These are phyloP conservation scores for Conus betulinus DNA, from an alignment of 1,140 invertebrate genomes.

Conservation along the genomic window DNA sequence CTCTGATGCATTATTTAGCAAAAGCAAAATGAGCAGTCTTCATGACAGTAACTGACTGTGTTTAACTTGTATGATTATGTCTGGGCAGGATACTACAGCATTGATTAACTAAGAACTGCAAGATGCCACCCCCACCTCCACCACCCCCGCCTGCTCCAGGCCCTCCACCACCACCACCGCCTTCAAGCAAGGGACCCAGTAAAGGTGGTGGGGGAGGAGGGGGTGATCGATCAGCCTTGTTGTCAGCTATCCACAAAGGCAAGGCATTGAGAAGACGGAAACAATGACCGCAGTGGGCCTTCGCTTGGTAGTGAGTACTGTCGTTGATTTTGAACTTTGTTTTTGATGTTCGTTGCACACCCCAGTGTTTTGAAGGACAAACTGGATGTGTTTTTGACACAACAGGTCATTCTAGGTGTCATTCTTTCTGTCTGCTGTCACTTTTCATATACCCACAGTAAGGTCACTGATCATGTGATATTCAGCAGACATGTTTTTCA, in stretches of 20 bases:
- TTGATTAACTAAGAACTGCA: neutral
- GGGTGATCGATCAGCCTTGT: conserved; percentile 80
- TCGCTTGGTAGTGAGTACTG: conserved; percentile 79
- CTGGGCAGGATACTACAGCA: neutral
- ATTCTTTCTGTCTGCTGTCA: too few species aligned
- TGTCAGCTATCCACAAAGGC: conserved; percentile 89
- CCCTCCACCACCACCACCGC: conserved; percentile 18
- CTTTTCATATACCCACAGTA: too few species aligned
- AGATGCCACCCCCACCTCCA: conserved; percentile 43
- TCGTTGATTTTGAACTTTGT: too few species aligned
- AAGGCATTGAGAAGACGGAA: conserved; percentile 86
- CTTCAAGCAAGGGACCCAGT: neutral
- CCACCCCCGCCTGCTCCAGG: conserved; percentile 40
- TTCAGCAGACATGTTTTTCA: too few species aligned
- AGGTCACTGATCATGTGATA: too few species aligned
- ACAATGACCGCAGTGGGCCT: conserved; percentile 92
- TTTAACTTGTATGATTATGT: neutral
- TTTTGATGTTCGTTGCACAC: too few species aligned
- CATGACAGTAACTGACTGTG: too few species aligned
- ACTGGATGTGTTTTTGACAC: too few species aligned
- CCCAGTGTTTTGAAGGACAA: too few species aligned
- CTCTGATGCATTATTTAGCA: too few species aligned
- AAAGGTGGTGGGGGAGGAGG: conserved; percentile 25
- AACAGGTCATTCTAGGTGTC: too few species aligned
- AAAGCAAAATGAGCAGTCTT: neutral